A percentile compares a stretch with the other conserved stretches of the same genome.
Conservation (phyloP, 2,113 vertebrate species). For the Cheilinus undulatus region DNA sequence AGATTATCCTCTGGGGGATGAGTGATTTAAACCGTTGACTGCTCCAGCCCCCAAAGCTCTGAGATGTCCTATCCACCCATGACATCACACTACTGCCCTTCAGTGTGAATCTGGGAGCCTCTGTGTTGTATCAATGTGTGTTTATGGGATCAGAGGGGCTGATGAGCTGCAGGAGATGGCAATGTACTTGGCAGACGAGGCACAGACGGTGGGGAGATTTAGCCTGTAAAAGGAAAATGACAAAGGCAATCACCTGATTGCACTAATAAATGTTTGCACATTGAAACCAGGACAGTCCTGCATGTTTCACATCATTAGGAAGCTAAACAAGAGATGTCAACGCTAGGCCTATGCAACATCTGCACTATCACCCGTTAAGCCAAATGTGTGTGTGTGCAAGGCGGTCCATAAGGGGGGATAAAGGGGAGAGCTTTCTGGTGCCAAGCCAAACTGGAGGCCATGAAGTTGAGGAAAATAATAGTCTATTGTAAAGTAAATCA, state of each 20-base stretch:
- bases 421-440: no score
- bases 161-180: conserved; percentile 26
- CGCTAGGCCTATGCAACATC: no score
- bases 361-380: no score
- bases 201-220: conserved; percentile 20
- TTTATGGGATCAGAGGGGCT: conserved; percentile 15
- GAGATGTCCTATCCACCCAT: conserved; percentile 50
- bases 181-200: conserved; percentile 32
- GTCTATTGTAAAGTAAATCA: no score
- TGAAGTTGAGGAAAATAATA: no score
- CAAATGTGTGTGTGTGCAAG: no score
- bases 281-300: conserved; percentile 2
- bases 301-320: no score
- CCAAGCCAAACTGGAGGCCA: no score
- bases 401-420: no score
- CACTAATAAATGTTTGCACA: not conserved
- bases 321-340: no score
- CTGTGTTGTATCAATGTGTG: conserved; percentile 15
- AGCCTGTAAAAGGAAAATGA: conserved; percentile 44
- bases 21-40: conserved; percentile 54
- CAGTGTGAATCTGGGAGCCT: conserved; percentile 32
- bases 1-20: conserved; percentile 63
- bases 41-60: conserved; percentile 43
- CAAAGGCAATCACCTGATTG: not conserved
- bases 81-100: conserved; percentile 57